A percentile compares a stretch with the other conserved stretches of the same genome.
phyloP scores from a whole-genome alignment of 2,113 vertebrate genomes.

The Corythaixoides concolor region DNA sequence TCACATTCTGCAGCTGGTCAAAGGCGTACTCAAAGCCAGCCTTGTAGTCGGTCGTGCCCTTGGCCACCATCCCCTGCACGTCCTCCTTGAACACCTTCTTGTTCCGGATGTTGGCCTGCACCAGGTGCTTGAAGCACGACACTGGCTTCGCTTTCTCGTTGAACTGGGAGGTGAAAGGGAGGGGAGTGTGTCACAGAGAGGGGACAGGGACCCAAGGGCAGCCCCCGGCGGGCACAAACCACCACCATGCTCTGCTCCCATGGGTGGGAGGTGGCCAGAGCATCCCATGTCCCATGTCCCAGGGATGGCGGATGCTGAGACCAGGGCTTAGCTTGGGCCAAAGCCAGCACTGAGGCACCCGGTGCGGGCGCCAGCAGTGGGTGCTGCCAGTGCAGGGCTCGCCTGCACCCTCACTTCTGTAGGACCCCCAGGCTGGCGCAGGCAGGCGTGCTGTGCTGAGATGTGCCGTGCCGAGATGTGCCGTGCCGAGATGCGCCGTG shows the following conservation, averaged over 20 bases:
- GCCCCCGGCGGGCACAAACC: neutral
- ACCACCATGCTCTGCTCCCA: neutral
- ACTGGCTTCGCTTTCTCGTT: slow-evolving; percentile 93
- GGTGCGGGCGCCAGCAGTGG: accelerated
- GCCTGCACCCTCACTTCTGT: neutral
- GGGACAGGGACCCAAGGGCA: neutral
- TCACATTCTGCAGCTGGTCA: slow-evolving; percentile 97
- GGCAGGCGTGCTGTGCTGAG: neutral
- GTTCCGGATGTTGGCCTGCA: slow-evolving; percentile 96
- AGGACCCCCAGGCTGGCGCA: neutral
- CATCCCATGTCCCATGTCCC: accelerated
- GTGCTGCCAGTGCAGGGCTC: neutral
- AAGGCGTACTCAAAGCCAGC: slow-evolving; percentile 98
- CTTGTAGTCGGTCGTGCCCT: slow-evolving; percentile 98
- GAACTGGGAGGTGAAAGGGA: slow-evolving; percentile 78
- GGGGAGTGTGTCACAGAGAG: neutral
- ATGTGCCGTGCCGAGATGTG: no score
- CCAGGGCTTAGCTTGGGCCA: neutral
- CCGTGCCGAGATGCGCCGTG: neutral
- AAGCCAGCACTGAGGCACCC: neutral
- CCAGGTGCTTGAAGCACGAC: slow-evolving; percentile 93
- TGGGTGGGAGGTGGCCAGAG: accelerated
- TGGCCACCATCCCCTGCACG: slow-evolving; percentile 92
- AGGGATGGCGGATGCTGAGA: neutral
- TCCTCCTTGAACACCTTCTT: slow-evolving; percentile 98